A percentile compares a stretch with the other conserved stretches of the same genome.
These are phyloP conservation scores for Adineta ricciae DNA, from an alignment of 2,888 invertebrate species.

Conservation along the genomic window DNA sequence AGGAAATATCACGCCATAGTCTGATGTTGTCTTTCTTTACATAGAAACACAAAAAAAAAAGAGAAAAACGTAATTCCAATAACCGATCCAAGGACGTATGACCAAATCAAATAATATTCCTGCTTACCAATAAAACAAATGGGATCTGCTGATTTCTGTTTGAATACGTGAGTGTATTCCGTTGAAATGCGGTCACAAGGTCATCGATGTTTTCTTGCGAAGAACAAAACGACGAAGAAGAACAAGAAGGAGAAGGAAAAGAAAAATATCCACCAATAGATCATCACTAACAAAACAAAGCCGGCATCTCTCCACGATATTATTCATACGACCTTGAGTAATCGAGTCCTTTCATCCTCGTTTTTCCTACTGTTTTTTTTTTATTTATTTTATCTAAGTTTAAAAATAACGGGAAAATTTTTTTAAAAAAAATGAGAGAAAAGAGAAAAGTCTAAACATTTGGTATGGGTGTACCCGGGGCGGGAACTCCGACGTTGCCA, in stretches of 20 bases:
- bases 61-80: background rate
- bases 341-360: background rate
- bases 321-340: background rate
- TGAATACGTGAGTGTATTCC: background rate
- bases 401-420: background rate
- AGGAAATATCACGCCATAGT: background rate
- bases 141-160: background rate
- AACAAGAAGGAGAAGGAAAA: background rate
- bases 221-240: background rate
- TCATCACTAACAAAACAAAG: background rate
- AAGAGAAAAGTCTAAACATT: background rate
- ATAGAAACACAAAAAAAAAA: background rate
- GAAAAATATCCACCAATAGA: background rate
- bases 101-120: background rate
- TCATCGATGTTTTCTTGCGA: background rate
- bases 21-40: background rate
- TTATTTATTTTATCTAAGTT: background rate
- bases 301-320: background rate
- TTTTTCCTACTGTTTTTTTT: background rate
- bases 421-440: background rate
- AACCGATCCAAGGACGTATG: background rate
- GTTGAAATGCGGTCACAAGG: background rate
- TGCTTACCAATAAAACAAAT: background rate
- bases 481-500: background rate
- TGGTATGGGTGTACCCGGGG: background rate